Evolutionary conservation across 2,113 vertebrate genomes (phyloP), one percentile per base, ranked within the genome.

Genomic region (Ancistrus triradiatus): DNA sequence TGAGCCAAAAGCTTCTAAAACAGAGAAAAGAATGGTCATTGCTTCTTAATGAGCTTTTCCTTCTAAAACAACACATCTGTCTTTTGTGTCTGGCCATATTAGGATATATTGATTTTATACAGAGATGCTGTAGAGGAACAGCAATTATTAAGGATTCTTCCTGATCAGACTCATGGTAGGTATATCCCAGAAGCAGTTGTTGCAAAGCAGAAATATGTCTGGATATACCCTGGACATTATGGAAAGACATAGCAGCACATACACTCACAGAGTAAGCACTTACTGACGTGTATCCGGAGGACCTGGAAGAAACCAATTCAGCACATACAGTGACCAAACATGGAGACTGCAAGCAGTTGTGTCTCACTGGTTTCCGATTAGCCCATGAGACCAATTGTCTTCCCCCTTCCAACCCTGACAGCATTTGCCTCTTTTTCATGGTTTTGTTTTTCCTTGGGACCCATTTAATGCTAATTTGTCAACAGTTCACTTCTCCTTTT

Each of bases 401-500:
- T 18, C 22, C 22, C 47, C 31, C 11, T 17, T 31, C 46, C 69
- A 60, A 55, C 53, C 52, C 53, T 51, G 68, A 42, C 68, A 37
- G 25, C 10, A 18, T 71, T 52, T 47, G 18, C 31, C 42, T 66
- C 21, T 18, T 22, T 71, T 52, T 40, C 15, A 15, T 4, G 7
- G 2, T n/a, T 38, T 48, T 15, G 47, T 63, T 64, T 49, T 31
- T 55, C 52, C 59, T 28, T 24, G 2, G 59, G 60, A 62, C 13
- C 24, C 22, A 31, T 35, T 62, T 46, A 63, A 67, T 15, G 55
- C 51, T 9, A 33, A 22, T 58, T 57, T 56, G 37, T 19, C 51
- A 59, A 46, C 33, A 7, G 53, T 13, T 58, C 33, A 17, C 22
- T 43, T 53, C 31, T 37, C 7, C 31, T 52, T 38, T 38, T 25